A percentile compares a stretch with the other conserved stretches of the same genome.
phyloP scores from a whole-genome alignment of 2,888 invertebrate species.

The Podabrus alpinus region DNA sequence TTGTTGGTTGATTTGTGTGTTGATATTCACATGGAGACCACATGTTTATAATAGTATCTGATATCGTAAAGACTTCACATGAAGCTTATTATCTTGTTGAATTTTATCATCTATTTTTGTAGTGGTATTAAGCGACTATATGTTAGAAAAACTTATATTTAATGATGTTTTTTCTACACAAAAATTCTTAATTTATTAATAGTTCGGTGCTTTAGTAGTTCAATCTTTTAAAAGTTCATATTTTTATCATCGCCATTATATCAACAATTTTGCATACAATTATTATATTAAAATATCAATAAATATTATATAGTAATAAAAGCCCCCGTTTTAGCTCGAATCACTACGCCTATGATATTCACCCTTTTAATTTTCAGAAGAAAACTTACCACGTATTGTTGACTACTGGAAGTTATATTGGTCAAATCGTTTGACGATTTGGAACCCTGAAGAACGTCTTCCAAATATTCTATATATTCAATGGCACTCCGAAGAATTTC shows the following conservation, averaged over 20 bases:
- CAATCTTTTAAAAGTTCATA: background rate
- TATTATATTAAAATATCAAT: background rate
- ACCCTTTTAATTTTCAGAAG: too few species aligned
- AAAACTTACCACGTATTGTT: conserved; percentile 35
- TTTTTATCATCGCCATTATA: background rate
- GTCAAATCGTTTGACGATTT: conserved; percentile 43
- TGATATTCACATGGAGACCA: conserved; percentile 21
- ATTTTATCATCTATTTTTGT: conserved; percentile 21
- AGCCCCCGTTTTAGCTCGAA: too few species aligned
- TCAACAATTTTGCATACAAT: background rate
- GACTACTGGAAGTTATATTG: conserved; percentile 23
- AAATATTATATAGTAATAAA: background rate
- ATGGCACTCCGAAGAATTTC: conserved; percentile 97
- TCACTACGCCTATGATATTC: too few species aligned
- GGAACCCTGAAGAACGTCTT: conserved; percentile 77
- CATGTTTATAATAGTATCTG: conserved; percentile 24
- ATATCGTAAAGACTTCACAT: conserved; percentile 20
- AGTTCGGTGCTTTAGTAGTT: background rate
- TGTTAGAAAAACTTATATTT: background rate
- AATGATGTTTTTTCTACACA: background rate
- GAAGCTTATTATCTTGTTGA: conserved; percentile 20
- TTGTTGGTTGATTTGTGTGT: conserved; percentile 8
- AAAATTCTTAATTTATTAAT: background rate
- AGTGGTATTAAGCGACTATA: background rate
- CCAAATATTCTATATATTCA: conserved; percentile 93